Evolutionary conservation across 1,140 invertebrate genomes (phyloP), one percentile per base, ranked within the genome.

Genomic region (Eciton burchellii): DNA sequence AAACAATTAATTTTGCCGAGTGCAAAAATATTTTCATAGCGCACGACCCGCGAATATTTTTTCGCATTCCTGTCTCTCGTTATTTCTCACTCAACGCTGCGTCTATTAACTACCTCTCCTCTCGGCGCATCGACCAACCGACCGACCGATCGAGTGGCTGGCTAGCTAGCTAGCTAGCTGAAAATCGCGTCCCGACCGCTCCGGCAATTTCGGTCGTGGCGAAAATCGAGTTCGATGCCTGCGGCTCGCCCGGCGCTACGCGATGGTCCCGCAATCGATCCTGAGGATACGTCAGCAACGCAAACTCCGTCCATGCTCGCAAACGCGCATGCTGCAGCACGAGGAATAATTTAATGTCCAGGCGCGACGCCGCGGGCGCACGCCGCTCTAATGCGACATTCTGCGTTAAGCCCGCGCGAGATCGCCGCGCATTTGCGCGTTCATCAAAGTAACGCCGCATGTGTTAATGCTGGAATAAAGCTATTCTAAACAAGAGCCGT

Each of bases 321-420:
- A n/a, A 54, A 8, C 19, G n/a, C 9, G 6, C 52, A 19, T n/a
- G n/a, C 52, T 21, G n/a, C 6, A 19, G 74, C 35, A 19, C 49
- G 41, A 70, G 74, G 52, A 70, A 70, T 68, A 52, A 68, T 79
- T 79, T 79, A 56, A 79, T 79, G 56, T 70, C 21, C 47, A 41
- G 26, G 59, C 26, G 63, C 43, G 49, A 24, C 49, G 6, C 63
- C 35, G 49, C 47, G n/a, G 12, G 29, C 35, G 73, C 62, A 16
- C 19, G 21, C 11, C 12, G 62, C 14, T n/a, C n/a, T 77, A 66
- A 66, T 66, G 43, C 21, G 62, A 77, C 21, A 19, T 12, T 12
- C 16, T 21, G 24, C 56, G n/a, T 4, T 19, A 56, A 41, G 19
- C 29, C 35, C 26, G 21, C 21, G 35, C 21, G 35, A 45, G 16